Evolutionary conservation across 2,797 vertebrate genomes (phyloP).

Genomic region (Anguilla pacifica): DNA sequence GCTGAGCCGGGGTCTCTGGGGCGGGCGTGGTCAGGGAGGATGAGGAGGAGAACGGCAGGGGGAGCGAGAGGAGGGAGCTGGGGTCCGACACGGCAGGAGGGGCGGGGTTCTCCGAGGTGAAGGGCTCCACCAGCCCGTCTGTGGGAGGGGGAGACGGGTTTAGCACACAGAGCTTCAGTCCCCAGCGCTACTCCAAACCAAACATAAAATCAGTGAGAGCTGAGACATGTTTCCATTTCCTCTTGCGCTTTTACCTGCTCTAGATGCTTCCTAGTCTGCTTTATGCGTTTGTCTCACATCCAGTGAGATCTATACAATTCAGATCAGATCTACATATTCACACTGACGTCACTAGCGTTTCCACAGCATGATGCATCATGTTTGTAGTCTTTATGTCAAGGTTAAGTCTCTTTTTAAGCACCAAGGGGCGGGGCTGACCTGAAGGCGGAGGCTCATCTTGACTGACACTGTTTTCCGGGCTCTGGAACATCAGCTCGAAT

Average conservation of each 20-base stretch:
- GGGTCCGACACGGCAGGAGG: constrained; percentile 69
- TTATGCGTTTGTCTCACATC: too few species aligned
- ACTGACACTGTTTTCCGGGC: constrained; percentile 83
- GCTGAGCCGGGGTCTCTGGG: constrained; percentile 65
- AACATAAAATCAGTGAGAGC: too few species aligned
- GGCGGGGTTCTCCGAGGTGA: constrained; percentile 74
- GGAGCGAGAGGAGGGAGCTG: constrained; percentile 75
- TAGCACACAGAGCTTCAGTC: background rate
- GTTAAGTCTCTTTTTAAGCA: too few species aligned
- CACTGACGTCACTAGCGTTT: too few species aligned
- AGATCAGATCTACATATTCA: too few species aligned
- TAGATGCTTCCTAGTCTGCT: too few species aligned
- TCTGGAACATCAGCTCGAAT: constrained; percentile 98
- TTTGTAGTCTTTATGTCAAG: too few species aligned
- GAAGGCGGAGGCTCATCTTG: constrained; percentile 83
- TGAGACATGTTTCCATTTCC: too few species aligned
- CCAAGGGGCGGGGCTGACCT: constrained; percentile 65
- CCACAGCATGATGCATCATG: too few species aligned
- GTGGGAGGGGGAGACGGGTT: constrained; percentile 35
- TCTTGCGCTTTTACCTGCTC: too few species aligned
- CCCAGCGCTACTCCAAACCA: background rate
- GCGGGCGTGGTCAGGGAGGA: constrained; percentile 74
- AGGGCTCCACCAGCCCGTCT: constrained; percentile 82
- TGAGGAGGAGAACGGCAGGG: constrained; percentile 71
- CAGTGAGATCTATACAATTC: too few species aligned